A percentile compares a stretch with the other conserved stretches of the same genome.
These are phyloP conservation scores for Tupiocoris notatus DNA, from an alignment of 2,888 invertebrate species.

Conservation along the genomic window DNA sequence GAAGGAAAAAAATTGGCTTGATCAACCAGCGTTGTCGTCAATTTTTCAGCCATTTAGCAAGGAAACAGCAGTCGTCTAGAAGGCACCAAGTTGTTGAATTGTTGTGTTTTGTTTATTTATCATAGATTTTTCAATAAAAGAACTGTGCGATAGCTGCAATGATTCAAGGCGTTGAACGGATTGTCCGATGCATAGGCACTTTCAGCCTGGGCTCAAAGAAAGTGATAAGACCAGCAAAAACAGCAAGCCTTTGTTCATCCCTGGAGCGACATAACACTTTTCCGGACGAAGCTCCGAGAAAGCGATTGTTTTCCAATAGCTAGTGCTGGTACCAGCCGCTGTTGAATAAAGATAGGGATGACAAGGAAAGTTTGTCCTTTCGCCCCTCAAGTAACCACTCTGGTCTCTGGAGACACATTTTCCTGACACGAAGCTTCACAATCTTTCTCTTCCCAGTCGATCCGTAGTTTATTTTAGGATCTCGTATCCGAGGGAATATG, in stretches of 20 bases:
- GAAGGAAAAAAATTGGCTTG: too few species aligned
- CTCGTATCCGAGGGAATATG: too few species aligned
- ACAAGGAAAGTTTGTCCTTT: constrained; percentile 18
- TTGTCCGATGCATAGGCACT: background rate
- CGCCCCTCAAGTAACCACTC: background rate
- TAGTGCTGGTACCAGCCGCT: background rate
- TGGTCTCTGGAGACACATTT: background rate
- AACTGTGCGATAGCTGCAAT: too few species aligned
- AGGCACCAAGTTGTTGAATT: too few species aligned
- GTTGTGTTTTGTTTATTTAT: too few species aligned
- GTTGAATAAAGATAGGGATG: constrained; percentile 30
- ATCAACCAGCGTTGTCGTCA: too few species aligned
- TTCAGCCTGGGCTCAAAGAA: background rate
- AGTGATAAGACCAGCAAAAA: background rate
- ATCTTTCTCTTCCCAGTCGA: background rate
- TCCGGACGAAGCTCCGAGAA: background rate
- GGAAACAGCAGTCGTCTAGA: too few species aligned
- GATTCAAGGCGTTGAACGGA: too few species aligned
- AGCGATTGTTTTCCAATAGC: constrained; percentile 24
- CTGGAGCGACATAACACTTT: constrained; percentile 7
- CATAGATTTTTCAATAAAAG: too few species aligned
- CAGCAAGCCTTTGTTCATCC: background rate
- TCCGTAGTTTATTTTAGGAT: too few species aligned
- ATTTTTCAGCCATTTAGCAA: too few species aligned
- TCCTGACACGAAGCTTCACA: background rate